Evolutionary conservation across 1,140 invertebrate genomes (phyloP).

Genomic region (Drosophila orosa): DNA sequence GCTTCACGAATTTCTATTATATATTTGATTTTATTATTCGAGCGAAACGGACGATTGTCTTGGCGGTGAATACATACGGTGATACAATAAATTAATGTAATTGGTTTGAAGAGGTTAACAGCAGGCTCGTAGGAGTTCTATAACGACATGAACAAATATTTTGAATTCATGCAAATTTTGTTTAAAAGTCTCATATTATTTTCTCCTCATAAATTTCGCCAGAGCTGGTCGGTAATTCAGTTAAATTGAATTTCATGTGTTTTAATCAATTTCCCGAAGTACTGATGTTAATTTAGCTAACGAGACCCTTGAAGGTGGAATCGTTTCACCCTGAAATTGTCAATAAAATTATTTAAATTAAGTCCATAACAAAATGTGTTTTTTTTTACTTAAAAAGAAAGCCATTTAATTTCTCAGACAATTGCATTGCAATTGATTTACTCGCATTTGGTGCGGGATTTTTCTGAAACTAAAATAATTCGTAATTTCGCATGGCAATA

Average conservation of each 20-base stretch:
- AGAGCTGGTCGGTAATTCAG: too few relatives aligned
- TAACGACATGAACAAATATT: too few relatives aligned
- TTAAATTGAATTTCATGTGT: not conserved
- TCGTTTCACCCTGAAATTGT: not conserved
- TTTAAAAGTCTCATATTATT: too few relatives aligned
- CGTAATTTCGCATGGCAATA: constrained; percentile 19
- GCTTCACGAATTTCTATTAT: not conserved
- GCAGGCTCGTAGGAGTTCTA: too few relatives aligned
- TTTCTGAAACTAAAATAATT: constrained; percentile 46
- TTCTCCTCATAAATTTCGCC: too few relatives aligned
- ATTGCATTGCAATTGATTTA: constrained; percentile 32
- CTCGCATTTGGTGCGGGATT: constrained; percentile 28
- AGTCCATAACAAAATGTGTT: constrained; percentile 14
- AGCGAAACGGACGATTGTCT: constrained; percentile 2
- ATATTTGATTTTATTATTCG: constrained; percentile 22
- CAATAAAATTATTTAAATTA: constrained; percentile 19
- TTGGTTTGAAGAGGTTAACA: constrained; percentile 6
- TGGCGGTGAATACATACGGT: constrained; percentile 24
- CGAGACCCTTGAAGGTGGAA: not conserved
- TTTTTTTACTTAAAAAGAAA: constrained; percentile 19
- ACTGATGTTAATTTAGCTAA: not conserved
- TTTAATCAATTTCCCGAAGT: not conserved
- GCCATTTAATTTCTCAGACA: constrained; percentile 33
- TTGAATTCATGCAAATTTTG: too few relatives aligned
- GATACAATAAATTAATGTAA: constrained; percentile 36